These are phyloP conservation scores for Acanthornis magna DNA, from an alignment of 2,797 vertebrate genomes.

Conservation along the genomic window DNA sequence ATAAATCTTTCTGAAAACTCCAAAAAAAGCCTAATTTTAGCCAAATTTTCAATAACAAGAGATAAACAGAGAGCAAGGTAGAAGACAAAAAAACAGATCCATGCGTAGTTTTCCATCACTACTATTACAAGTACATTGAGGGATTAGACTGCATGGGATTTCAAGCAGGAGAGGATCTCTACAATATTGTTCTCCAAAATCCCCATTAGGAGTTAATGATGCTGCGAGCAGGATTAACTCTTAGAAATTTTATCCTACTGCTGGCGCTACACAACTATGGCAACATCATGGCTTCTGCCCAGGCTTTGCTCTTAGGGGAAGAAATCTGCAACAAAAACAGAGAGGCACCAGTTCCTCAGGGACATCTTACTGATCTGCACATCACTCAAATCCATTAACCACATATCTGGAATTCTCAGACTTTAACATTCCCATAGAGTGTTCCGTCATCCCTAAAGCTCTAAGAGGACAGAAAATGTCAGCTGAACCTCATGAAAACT, in stretches of 20 bases:
- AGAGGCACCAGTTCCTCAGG: background rate
- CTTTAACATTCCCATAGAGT: background rate
- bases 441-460: background rate
- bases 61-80: background rate
- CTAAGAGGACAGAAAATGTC: background rate
- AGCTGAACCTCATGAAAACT: background rate
- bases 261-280: background rate
- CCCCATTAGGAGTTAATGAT: constrained; percentile 9
- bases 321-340: background rate
- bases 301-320: background rate
- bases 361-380: background rate
- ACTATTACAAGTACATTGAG: background rate
- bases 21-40: background rate
- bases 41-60: background rate
- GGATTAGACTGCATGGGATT: background rate
- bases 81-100: background rate
- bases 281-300: background rate
- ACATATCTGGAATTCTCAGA: background rate
- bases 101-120: background rate
- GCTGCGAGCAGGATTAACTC: background rate
- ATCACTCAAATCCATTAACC: background rate
- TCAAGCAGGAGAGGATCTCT: background rate
- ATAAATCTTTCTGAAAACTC: background rate
- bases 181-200: background rate
- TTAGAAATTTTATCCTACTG: background rate